These are phyloP conservation scores for Sebastolobus altivelis DNA, from an alignment of 2,797 vertebrate genomes.

Conservation along the genomic window DNA sequence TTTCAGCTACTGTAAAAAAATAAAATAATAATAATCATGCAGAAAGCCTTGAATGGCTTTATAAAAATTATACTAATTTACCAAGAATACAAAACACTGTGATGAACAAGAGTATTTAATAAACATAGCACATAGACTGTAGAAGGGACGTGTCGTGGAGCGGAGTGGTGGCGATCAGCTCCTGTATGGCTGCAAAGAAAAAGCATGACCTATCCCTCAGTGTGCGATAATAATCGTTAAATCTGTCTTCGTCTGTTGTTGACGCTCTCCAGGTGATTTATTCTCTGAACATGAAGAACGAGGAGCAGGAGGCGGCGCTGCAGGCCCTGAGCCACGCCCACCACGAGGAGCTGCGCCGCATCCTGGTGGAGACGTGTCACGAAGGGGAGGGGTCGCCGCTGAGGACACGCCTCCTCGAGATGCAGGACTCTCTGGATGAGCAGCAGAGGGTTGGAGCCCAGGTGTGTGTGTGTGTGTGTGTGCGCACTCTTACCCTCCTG, in stretches of 20 bases:
- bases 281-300: constrained; percentile 93
- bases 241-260: constrained; percentile 1
- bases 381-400: constrained; percentile 86
- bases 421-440: constrained; percentile 91
- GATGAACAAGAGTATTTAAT: constrained; percentile 10
- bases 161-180: neutral
- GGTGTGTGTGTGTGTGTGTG: constrained; percentile 62
- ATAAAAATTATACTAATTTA: neutral
- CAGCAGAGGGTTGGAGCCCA: constrained; percentile 89
- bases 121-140: neutral
- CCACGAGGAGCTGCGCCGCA: constrained; percentile 89
- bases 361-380: constrained; percentile 88
- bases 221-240: neutral
- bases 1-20: neutral
- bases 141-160: neutral
- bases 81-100: neutral
- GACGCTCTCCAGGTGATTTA: constrained; percentile 90
- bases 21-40: neutral
- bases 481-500: constrained; percentile 11
- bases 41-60: neutral
- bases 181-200: neutral
- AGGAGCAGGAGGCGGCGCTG: constrained; percentile 91
- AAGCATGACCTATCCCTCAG: neutral
- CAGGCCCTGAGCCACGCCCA: constrained; percentile 89
- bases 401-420: constrained; percentile 87